Percentiles rank a stretch among this genome's conserved stretches.
Conservation (phyloP, 2,797 vertebrate genomes). For the Phalanger gymnotis region DNA sequence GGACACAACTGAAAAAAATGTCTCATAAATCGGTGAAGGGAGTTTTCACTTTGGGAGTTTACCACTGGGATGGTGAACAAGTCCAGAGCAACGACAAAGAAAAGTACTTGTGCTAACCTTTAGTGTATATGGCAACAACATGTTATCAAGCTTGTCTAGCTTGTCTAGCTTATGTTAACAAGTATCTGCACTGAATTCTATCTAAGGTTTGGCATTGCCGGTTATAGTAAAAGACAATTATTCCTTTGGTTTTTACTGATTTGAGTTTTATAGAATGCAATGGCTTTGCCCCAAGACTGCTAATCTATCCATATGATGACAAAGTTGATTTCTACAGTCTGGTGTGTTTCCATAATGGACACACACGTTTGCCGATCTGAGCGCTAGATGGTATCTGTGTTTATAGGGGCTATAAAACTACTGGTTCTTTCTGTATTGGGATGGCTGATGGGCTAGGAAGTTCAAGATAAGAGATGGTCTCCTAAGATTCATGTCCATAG, state of each 20-base stretch:
- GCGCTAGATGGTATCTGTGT: conserved; percentile 37
- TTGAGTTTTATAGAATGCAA: conserved; percentile 21
- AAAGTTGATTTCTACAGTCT: conserved; percentile 12
- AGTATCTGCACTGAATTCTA: neutral
- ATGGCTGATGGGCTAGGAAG: neutral
- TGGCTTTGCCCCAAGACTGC: conserved; percentile 36
- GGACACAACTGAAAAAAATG: neutral
- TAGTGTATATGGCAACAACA: neutral
- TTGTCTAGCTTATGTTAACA: neutral
- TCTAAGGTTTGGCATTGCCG: neutral
- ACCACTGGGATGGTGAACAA: neutral
- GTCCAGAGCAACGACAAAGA: neutral
- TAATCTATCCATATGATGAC: conserved; percentile 11
- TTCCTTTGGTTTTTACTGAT: neutral
- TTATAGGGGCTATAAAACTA: conserved; percentile 3
- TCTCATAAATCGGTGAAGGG: neutral
- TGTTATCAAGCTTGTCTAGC: neutral
- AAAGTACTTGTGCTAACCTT: neutral
- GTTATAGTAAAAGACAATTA: neutral
- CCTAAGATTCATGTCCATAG: conserved; percentile 19
- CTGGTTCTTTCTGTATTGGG: conserved; percentile 34
- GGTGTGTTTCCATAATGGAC: neutral
- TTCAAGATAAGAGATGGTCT: conserved; percentile 46
- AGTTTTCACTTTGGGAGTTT: neutral
- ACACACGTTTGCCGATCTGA: conserved; percentile 25